A percentile compares a stretch with the other conserved stretches of the same genome.
Conservation (phyloP, 2,888 invertebrate genomes). For the Tachina grossa region DNA sequence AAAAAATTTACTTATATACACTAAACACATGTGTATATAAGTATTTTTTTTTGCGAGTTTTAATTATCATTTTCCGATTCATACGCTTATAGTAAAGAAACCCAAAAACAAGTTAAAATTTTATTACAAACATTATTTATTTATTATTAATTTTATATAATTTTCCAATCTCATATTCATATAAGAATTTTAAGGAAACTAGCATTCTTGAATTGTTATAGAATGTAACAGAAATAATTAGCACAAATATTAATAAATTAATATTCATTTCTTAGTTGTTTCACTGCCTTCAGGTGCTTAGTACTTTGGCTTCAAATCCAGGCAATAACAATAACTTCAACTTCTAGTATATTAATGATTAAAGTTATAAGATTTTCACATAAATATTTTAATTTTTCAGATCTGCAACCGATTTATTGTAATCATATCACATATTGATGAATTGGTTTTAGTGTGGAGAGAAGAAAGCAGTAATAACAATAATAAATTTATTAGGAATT, state of each 20-base stretch:
- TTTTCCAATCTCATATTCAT: too few species aligned
- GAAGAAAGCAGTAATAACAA: neutral
- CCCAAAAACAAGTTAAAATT: too few species aligned
- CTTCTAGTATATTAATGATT: neutral
- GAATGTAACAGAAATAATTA: neutral
- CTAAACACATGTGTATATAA: too few species aligned
- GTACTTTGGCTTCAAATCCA: neutral
- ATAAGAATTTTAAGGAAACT: too few species aligned
- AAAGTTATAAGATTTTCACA: conserved; percentile 28
- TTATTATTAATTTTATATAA: too few species aligned
- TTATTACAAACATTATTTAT: too few species aligned
- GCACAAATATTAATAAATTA: neutral
- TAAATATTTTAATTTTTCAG: conserved; percentile 15
- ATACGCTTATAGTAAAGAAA: too few species aligned
- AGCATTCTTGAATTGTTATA: neutral
- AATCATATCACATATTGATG: conserved; percentile 15
- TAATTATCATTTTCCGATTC: too few species aligned
- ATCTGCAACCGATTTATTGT: conserved; percentile 24
- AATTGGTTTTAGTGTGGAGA: conserved; percentile 38
- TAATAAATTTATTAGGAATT: neutral
- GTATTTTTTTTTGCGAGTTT: too few species aligned
- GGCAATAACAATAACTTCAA: neutral
- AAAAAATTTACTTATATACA: too few species aligned
- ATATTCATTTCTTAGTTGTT: neutral
- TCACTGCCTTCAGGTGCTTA: neutral